Conservation (phyloP, 1,140 invertebrate genomes). For the Zaprionus davidi region DNA sequence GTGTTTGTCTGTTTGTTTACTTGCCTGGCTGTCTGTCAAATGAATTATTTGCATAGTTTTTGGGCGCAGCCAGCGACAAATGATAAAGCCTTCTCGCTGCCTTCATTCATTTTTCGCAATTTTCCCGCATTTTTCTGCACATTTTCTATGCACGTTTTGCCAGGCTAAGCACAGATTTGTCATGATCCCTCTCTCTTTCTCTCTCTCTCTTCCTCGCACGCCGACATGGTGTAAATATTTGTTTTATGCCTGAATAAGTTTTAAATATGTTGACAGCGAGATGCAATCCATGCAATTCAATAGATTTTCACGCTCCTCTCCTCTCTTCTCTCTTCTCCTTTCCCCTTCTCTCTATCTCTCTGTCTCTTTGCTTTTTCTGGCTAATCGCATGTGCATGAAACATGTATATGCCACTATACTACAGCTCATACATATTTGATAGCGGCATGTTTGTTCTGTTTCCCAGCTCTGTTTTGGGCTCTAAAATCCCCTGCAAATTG, state of each 20-base stretch:
- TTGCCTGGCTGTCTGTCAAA: conserved; percentile 72
- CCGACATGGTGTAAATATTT: conserved; percentile 71
- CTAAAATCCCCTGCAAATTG: conserved; percentile 30
- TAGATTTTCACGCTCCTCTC: conserved; percentile 27
- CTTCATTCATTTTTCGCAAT: conserved; percentile 13
- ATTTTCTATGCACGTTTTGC: conserved; percentile 51
- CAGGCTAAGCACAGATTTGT: conserved; percentile 72
- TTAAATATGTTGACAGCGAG: conserved; percentile 62
- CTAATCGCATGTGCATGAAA: conserved; percentile 56
- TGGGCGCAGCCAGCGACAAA: conserved; percentile 54
- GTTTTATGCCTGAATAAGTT: conserved; percentile 76
- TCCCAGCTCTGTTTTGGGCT: too few relatives aligned
- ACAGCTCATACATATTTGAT: conserved; percentile 11
- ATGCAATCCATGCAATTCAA: conserved; percentile 40
- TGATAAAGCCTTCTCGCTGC: conserved; percentile 42
- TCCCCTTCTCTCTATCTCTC: background rate
- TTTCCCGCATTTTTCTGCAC: conserved; percentile 15
- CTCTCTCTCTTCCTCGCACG: background rate
- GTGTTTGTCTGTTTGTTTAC: conserved; percentile 41
- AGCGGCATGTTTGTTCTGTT: background rate
- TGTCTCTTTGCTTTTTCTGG: conserved; percentile 9
- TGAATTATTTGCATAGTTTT: conserved; percentile 82
- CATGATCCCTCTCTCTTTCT: conserved; percentile 29
- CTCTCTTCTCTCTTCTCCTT: conserved; percentile 15
- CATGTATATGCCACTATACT: conserved; percentile 17